Base-by-base conservation (phyloP, 2,888 invertebrate species). In the Calameuta idolon region DNA sequence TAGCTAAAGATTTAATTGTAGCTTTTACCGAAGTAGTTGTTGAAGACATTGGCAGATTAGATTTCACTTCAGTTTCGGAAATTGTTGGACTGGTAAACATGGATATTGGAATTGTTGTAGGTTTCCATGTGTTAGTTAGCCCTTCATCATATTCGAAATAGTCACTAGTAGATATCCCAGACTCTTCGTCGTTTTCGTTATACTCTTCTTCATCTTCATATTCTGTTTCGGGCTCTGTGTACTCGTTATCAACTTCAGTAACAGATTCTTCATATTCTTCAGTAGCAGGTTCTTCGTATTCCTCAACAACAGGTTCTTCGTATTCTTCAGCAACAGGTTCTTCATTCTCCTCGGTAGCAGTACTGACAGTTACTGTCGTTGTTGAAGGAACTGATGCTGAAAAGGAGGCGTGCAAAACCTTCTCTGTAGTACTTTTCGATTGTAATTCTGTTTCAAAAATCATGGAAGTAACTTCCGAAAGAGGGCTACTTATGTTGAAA, bases 371-470 rank as follows among this genome's bases (percentile, higher is more conserved):
- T 74, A 4, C 34, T n/a, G 15, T 31, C 37, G 15, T 31, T 34
- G 55, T 40, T 33, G 74, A 69, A 5, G 30, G 31, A 12, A 69
- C 33, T 15, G 9, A 15, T 69, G 69, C 23, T 33, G 69, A n/a
- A 69, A 33, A n/a, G 12, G n/a, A 5, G 5, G 69, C 4, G n/a
- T 74, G 34, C n/a, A 4, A 77, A 77, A 34, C 11, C 35, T 74
- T 74, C 74, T 33, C 77, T 78, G 12, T 76, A 69, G n/a, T 78
- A 78, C 15, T 34, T 37, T 31, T 69, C 11, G 33, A n/a, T 69
- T 69, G 69, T 69, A 69, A 33, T 69, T 69, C 69, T 33, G 69
- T 69, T 69, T 69, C 69, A n/a, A 69, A 33, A 69, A 69, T 69
- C 33, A 69, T 15, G 4, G 69, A 69, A 69, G 69, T 69, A n/a